Conservation (phyloP, 2,113 vertebrate genomes). For the Cavia aperea region DNA sequence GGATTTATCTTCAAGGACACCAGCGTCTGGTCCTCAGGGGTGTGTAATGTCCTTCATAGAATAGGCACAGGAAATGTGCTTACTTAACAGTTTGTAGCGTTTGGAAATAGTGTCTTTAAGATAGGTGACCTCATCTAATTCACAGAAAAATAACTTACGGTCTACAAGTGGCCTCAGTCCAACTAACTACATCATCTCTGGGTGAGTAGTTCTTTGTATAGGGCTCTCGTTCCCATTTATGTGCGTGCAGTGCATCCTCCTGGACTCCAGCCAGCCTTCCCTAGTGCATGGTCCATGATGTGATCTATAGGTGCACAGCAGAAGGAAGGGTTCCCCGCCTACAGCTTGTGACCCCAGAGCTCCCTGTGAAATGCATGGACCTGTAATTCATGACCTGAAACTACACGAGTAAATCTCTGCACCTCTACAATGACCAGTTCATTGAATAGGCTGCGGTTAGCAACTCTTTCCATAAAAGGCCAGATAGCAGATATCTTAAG, state of each 20-base stretch:
- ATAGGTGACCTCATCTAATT: background rate
- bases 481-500: background rate
- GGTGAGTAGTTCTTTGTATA: background rate
- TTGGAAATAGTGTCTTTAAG: background rate
- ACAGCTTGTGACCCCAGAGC: background rate
- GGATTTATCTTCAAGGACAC: background rate
- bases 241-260: too few relatives aligned
- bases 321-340: background rate
- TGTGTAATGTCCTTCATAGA: background rate
- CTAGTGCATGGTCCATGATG: background rate
- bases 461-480: background rate
- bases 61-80: too few relatives aligned
- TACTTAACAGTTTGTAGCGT: background rate
- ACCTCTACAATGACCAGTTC: background rate
- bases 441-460: background rate
- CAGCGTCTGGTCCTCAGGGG: fast-evolving
- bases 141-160: background rate
- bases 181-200: background rate
- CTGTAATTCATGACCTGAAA: background rate
- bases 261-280: background rate
- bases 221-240: background rate
- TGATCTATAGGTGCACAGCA: background rate
- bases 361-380: background rate
- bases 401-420: background rate
- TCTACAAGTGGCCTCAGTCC: background rate